A percentile compares a stretch with the other conserved stretches of the same genome.
Conservation (phyloP, 2,113 vertebrate genomes). For the Glaucomys volans region DNA sequence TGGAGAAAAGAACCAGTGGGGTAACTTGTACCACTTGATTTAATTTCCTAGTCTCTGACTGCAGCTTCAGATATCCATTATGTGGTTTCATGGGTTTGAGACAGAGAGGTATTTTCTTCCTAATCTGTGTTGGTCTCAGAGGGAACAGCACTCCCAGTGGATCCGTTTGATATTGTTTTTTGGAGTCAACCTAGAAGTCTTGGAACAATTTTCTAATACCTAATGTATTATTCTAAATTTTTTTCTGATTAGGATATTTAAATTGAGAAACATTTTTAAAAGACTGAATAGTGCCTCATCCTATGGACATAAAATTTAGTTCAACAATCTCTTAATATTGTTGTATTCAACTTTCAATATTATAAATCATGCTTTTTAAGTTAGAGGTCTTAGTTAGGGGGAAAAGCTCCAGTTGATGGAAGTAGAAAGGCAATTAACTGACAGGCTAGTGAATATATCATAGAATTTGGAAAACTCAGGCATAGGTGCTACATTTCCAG, state of each 20-base stretch:
- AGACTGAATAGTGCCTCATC: not conserved
- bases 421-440: not conserved
- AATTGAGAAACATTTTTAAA: conserved; percentile 28
- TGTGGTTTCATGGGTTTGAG: not conserved
- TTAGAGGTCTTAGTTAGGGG: not conserved
- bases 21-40: not conserved
- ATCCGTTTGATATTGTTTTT: not conserved
- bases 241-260: conserved; percentile 22
- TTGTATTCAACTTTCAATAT: conserved; percentile 23
- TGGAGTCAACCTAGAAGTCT: conserved; percentile 10
- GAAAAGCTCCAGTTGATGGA: not conserved
- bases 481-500: not conserved
- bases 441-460: not conserved
- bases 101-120: not conserved
- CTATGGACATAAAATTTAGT: not conserved
- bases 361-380: conserved; percentile 30
- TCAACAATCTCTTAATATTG: not conserved
- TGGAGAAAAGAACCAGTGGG: not conserved
- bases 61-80: not conserved
- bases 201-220: conserved; percentile 2
- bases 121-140: not conserved
- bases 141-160: not conserved
- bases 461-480: not conserved
- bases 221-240: conserved; percentile 2
- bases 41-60: not conserved